Evolutionary conservation across 2,797 vertebrate genomes (phyloP).

Genomic region (Natrix natrix): DNA sequence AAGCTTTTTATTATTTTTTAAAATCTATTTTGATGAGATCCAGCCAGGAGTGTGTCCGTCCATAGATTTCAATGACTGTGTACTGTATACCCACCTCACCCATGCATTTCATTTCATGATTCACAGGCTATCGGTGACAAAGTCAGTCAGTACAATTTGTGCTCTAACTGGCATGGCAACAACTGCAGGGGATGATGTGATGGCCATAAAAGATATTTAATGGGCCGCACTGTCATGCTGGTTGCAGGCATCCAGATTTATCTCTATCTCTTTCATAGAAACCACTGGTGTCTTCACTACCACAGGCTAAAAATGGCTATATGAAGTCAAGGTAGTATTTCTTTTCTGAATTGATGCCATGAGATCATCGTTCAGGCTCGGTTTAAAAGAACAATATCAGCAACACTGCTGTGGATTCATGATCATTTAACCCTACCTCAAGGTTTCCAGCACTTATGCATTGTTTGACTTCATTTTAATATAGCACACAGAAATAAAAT

Average conservation of each 20-base stretch:
- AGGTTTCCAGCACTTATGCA: background rate
- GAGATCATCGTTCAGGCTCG: background rate
- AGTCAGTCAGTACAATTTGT: conserved; percentile 35
- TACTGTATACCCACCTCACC: background rate
- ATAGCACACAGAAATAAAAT: background rate
- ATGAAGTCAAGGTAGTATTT: background rate
- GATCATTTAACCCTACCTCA: background rate
- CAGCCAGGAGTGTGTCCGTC: background rate
- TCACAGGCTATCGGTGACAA: conserved; percentile 25
- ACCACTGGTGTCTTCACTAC: background rate
- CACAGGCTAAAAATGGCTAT: background rate
- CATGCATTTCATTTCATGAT: conserved; percentile 38
- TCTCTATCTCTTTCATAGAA: background rate
- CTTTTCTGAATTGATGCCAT: background rate
- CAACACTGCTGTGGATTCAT: background rate
- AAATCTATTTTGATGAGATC: background rate
- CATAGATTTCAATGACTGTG: conserved; percentile 21
- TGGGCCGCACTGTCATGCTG: conserved; percentile 14
- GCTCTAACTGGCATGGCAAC: conserved; percentile 35
- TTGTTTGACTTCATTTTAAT: background rate
- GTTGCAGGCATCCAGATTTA: conserved; percentile 29
- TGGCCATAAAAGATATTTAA: conserved; percentile 40
- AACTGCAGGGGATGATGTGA: conserved; percentile 27
- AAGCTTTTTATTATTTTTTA: background rate
- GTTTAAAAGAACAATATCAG: background rate